Evolutionary conservation across 2,888 invertebrate species (phyloP), one percentile per base, ranked within the genome.

Genomic region (Siphlonurus alternatus): DNA sequence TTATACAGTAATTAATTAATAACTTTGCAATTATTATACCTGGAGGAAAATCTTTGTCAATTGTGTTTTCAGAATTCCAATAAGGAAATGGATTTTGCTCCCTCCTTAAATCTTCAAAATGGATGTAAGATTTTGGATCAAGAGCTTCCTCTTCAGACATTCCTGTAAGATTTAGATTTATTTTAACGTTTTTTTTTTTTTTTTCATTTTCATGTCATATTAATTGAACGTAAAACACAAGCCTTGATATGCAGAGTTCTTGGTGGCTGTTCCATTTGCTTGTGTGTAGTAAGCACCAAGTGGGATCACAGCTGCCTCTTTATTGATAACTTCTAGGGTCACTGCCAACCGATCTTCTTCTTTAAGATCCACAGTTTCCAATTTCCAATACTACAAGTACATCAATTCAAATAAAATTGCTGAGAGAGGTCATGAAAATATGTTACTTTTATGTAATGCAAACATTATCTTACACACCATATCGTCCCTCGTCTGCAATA

Each of bases 31-130:
- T 63, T n/a, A 54, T 2, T 20, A 67, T 71, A 75, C 88, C 87
- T 69, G 78, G 80, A 0, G 93, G 93, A 61, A 89, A 81, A 69
- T 93, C 89, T 65, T 82, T 82, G 71, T 90, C 90, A 20, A 92
- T 78, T 0, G 87, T 83, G 73, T 94, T 93, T 69, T 94, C 76
- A 74, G 93, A 93, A 74, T 94, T 65, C 88, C 80, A n/a, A 86
- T 85, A 1, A 89, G 77, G 5, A 92, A 79, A 75, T 91, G 89
- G 0, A 82, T 80, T 69, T 88, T 88, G 80, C 86, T 85, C 85
- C 70, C 86, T 82, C 69, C 83, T 80, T 0, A 89, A 83, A 64
- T 77, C 72, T 65, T 93, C 81, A 69, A 86, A 87, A 70, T 93
- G 89, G 66, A 88, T 79, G 74, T 89, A 94, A 2, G 86, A 87